Base-by-base conservation (phyloP, 2,888 invertebrate species). In the Cenopis cana region DNA sequence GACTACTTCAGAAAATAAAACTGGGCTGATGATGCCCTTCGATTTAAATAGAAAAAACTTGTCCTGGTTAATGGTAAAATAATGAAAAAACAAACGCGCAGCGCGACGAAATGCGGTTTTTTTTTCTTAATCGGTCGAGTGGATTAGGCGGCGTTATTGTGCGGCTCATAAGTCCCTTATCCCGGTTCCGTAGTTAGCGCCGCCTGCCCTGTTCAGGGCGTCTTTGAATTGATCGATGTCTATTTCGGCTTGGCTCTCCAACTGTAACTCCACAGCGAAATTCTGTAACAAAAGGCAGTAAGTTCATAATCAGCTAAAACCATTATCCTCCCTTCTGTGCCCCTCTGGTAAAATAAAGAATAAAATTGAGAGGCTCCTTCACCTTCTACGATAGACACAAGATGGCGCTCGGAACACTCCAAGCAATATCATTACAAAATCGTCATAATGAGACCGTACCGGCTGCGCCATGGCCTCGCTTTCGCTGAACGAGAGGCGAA, bases 101-200 rank as follows among this genome's bases (percentile, higher is more conserved):
- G 36, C 17, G 61, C 17, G 61, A 69, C 68, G 46, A 67, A 72
- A 76, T 67, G 73, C 67, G 49, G 41, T 72, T 73, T 61, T 75
- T 41, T 74, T 78, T 76, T 77, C 76, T 75, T 78, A 77, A 77
- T 74, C 78, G 78, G 77, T 81, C 81, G 79, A 79, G 82, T 78
- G 77, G 74, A 75, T 75, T 65, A 76, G 73, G 77, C 74, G 75
- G 79, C 74, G 46, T 46, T 78, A 80, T 77, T 82, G 79, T 82
- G 82, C 78, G 85, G 86, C 90, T 94, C 93, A 94, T 91, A 93
- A 94, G 82, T 96, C 95, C 83, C 96, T 94, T 77, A 95, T 93
- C 55, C 97, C 97, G 60, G 96, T 97, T 64, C 97, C 97, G 82
- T 97, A 97, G 89, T 97, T 96, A 68, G 97, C 97, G 76, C 97